phyloP scores from a whole-genome alignment of 2,888 invertebrate genomes.

The Coelopa pilipes region DNA sequence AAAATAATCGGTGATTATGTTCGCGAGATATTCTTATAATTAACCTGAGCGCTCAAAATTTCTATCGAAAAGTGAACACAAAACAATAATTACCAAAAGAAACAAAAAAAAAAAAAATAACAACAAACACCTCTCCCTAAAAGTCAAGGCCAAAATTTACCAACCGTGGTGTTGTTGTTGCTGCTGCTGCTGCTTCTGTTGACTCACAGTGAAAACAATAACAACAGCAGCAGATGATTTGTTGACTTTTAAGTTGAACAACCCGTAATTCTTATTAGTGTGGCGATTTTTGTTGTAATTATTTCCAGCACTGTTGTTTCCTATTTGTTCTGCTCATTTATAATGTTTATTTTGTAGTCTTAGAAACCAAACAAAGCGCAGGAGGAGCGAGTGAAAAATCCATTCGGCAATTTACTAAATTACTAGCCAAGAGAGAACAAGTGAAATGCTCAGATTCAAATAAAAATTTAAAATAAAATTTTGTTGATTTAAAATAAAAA shows the following conservation, averaged over 20 bases:
- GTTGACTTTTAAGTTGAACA: slow-evolving; percentile 5
- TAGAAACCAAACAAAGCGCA: neutral
- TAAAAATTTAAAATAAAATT: too few relatives aligned
- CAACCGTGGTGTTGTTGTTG: slow-evolving; percentile 17
- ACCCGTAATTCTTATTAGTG: slow-evolving; percentile 3
- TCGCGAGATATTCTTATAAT: too few relatives aligned
- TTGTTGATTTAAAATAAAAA: too few relatives aligned
- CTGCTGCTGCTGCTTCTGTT: neutral
- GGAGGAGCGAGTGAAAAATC: neutral
- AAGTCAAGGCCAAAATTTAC: slow-evolving; percentile 26
- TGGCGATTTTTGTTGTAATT: too few relatives aligned
- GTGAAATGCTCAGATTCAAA: too few relatives aligned
- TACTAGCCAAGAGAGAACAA: neutral
- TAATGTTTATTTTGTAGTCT: neutral
- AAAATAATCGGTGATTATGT: neutral
- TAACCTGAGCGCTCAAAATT: too few relatives aligned
- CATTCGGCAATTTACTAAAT: neutral
- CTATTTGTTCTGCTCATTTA: too few relatives aligned
- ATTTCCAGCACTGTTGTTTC: too few relatives aligned
- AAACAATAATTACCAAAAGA: slow-evolving; percentile 7
- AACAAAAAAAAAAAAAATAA: slow-evolving; percentile 4
- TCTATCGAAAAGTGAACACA: too few relatives aligned
- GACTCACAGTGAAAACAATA: neutral
- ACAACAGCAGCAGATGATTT: slow-evolving; percentile 28
- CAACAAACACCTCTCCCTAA: neutral